Conservation (phyloP, 2,797 vertebrate genomes). For the Melanogrammus aeglefinus region DNA sequence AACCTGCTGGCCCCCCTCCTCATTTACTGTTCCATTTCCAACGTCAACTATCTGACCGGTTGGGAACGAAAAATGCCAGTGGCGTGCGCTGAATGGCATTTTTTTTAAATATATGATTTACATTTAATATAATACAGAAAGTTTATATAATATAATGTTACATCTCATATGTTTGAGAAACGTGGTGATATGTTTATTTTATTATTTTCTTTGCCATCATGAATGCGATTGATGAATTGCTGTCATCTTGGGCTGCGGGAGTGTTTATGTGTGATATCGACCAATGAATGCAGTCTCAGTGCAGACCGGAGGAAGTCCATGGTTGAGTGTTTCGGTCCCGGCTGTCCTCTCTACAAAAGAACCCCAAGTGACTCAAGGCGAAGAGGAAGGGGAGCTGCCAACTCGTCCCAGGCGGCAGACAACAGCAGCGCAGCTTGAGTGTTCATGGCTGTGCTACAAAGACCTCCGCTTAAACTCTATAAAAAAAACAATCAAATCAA, state of each 20-base stretch:
- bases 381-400: not conserved
- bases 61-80: slow-evolving; percentile 33
- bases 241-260: slow-evolving; percentile 40
- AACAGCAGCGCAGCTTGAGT: too few species aligned
- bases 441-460: not conserved
- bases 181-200: slow-evolving; percentile 48
- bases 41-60: slow-evolving; percentile 25
- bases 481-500: too few species aligned
- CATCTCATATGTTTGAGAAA: slow-evolving; percentile 52
- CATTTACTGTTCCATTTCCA: slow-evolving; percentile 34
- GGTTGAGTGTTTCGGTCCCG: not conserved
- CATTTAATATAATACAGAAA: slow-evolving; percentile 40
- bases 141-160: slow-evolving; percentile 60
- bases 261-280: not conserved
- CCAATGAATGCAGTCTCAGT: not conserved
- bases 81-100: slow-evolving; percentile 4
- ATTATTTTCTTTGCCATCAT: slow-evolving; percentile 11
- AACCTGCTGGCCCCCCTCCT: not conserved
- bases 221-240: slow-evolving; percentile 13
- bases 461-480: not conserved
- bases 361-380: not conserved
- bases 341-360: not conserved
- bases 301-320: not conserved
- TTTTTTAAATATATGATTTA: not conserved
- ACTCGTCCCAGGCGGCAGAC: not conserved